A percentile compares a stretch with the other conserved stretches of the same genome.
phyloP scores from a whole-genome alignment of 2,888 invertebrate species.

The Tinea semifulvella region DNA sequence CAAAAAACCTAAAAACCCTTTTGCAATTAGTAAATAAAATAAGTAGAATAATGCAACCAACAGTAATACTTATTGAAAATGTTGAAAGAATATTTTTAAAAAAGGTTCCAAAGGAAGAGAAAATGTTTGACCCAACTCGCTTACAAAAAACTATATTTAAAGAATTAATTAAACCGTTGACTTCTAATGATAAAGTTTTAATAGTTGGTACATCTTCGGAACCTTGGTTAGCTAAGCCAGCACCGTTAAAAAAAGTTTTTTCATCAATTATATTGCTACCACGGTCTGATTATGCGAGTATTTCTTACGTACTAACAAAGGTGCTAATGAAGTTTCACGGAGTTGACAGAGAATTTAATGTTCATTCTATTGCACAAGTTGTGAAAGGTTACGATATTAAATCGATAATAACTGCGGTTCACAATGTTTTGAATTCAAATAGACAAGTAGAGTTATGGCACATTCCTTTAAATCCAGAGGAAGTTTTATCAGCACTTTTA shows the following conservation, averaged over 20 bases:
- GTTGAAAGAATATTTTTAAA: slow-evolving; percentile 76
- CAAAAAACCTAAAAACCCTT: slow-evolving; percentile 72
- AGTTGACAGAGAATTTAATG: slow-evolving; percentile 65
- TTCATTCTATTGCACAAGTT: slow-evolving; percentile 64
- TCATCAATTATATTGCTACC: slow-evolving; percentile 65
- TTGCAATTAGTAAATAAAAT: slow-evolving; percentile 73
- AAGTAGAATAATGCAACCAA: slow-evolving; percentile 73
- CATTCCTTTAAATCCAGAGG: slow-evolving; percentile 57
- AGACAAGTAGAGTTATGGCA: slow-evolving; percentile 61
- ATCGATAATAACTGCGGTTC: slow-evolving; percentile 48
- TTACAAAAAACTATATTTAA: slow-evolving; percentile 74
- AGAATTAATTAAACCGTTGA: slow-evolving; percentile 73
- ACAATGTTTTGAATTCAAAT: slow-evolving; percentile 46
- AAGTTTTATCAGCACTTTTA: slow-evolving; percentile 57
- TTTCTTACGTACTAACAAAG: slow-evolving; percentile 61
- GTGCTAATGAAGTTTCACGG: slow-evolving; percentile 68
- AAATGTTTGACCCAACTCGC: slow-evolving; percentile 72
- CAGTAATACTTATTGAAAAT: slow-evolving; percentile 74
- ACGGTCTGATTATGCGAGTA: slow-evolving; percentile 67
- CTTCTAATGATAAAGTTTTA: slow-evolving; percentile 70
- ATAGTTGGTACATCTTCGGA: slow-evolving; percentile 73
- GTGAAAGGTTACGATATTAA: slow-evolving; percentile 63
- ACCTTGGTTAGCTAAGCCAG: slow-evolving; percentile 69
- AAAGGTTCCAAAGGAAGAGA: slow-evolving; percentile 70
- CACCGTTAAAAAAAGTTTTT: slow-evolving; percentile 62